These are phyloP conservation scores for Anaspis maculata DNA, from an alignment of 2,888 invertebrate genomes.

Conservation along the genomic window DNA sequence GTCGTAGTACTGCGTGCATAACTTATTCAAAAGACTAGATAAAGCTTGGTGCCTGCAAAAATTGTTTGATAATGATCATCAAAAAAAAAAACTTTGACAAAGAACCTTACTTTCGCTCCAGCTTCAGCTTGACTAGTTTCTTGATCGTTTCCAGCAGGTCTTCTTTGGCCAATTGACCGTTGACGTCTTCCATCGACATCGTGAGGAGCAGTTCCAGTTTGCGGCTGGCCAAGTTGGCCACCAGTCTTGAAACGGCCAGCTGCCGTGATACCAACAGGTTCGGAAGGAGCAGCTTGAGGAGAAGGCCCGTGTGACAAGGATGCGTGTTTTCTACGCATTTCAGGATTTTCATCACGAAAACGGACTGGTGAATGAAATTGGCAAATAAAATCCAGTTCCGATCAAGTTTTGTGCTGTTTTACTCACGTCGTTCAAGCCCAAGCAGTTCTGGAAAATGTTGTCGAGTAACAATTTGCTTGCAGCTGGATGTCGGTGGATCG, in stretches of 20 bases:
- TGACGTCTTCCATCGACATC: conserved; percentile 50
- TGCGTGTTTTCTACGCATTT: conserved; percentile 63
- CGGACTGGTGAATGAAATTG: no score
- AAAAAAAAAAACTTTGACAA: conserved; percentile 2
- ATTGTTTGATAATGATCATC: no score
- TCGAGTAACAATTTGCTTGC: conserved; percentile 66
- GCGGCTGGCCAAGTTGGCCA: conserved; percentile 64
- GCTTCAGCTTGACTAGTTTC: conserved; percentile 49
- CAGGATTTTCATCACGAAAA: conserved; percentile 59
- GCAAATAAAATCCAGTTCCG: not conserved
- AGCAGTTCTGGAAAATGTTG: conserved; percentile 29
- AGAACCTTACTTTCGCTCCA: conserved; percentile 51
- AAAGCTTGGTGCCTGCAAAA: conserved; percentile 50
- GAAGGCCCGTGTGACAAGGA: conserved; percentile 61
- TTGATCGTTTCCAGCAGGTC: conserved; percentile 60
- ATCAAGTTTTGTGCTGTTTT: no score
- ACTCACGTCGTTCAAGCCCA: conserved; percentile 15
- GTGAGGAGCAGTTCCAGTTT: conserved; percentile 62
- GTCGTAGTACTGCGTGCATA: conserved; percentile 56
- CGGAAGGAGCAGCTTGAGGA: conserved; percentile 55
- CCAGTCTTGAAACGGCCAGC: conserved; percentile 56
- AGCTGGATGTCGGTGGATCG: conserved; percentile 54
- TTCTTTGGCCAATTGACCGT: conserved; percentile 57
- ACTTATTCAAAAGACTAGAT: conserved; percentile 54
- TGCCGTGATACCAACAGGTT: conserved; percentile 60